Percentiles rank a stretch among this genome's conserved stretches.
phyloP scores from a whole-genome alignment of 2,888 invertebrate genomes.

The Noctua comes region DNA sequence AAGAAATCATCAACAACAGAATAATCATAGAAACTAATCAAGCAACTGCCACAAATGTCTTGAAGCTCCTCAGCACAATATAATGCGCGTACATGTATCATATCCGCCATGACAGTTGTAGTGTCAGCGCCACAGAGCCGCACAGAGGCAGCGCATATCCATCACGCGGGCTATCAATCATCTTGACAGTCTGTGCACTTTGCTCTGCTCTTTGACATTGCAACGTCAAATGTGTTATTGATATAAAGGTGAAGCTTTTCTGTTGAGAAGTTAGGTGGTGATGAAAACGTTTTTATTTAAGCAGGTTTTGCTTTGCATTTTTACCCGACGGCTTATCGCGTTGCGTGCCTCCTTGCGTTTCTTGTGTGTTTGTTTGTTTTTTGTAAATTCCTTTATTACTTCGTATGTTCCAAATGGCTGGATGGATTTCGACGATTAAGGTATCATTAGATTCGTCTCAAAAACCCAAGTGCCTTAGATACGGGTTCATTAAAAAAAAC shows the following conservation, averaged over 20 bases:
- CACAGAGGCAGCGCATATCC: conserved; percentile 51
- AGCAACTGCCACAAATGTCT: conserved; percentile 42
- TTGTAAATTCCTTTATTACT: too few relatives aligned
- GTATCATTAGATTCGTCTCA: too few relatives aligned
- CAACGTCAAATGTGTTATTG: conserved; percentile 49
- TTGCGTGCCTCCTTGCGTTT: too few relatives aligned
- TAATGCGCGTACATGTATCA: conserved; percentile 54
- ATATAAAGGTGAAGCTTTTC: conserved; percentile 28
- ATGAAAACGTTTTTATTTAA: background rate
- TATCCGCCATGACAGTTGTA: conserved; percentile 52
- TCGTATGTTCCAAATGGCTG: too few relatives aligned
- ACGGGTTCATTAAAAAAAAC: too few relatives aligned
- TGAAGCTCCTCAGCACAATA: conserved; percentile 23
- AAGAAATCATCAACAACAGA: conserved; percentile 32
- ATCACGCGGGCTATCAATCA: conserved; percentile 71
- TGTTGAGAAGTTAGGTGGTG: conserved; percentile 14
- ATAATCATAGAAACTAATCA: conserved; percentile 54
- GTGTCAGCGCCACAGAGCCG: conserved; percentile 49
- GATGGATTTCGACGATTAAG: too few relatives aligned
- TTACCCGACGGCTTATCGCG: too few relatives aligned
- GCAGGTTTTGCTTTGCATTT: background rate
- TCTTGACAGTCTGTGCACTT: conserved; percentile 67
- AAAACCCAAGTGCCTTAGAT: too few relatives aligned
- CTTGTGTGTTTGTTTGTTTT: too few relatives aligned
- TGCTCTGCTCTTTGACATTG: conserved; percentile 55